Percentiles rank a stretch among this genome's conserved stretches.
phyloP scores from a whole-genome alignment of 1,140 invertebrate species.

The Pararge aegeria region DNA sequence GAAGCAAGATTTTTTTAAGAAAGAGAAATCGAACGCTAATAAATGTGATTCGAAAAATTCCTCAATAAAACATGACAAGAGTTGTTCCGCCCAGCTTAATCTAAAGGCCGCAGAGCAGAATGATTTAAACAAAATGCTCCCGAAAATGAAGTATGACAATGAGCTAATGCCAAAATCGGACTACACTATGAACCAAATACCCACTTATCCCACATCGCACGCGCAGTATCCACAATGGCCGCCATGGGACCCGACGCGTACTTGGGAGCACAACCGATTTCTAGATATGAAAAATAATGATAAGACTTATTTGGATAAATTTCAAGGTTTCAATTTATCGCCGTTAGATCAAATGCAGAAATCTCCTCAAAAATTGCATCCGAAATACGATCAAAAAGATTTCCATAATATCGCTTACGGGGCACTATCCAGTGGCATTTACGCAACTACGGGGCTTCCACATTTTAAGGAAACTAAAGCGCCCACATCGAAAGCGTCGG shows the following conservation, averaged over 20 bases:
- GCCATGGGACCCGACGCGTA: constrained; percentile 80
- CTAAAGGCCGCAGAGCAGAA: constrained; percentile 64
- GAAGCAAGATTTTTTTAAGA: constrained; percentile 79
- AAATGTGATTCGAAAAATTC: constrained; percentile 70
- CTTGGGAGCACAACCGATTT: constrained; percentile 75
- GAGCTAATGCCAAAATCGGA: constrained; percentile 78
- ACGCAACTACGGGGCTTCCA: constrained; percentile 60
- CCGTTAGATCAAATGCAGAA: constrained; percentile 80
- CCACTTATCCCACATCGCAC: constrained; percentile 81
- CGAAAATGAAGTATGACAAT: constrained; percentile 80
- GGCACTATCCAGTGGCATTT: constrained; percentile 63
- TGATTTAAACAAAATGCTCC: constrained; percentile 76
- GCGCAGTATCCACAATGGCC: constrained; percentile 82
- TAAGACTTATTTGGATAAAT: constrained; percentile 76
- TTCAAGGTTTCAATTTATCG: constrained; percentile 79
- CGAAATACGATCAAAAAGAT: constrained; percentile 75
- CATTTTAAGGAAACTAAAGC: constrained; percentile 74
- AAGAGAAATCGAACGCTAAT: constrained; percentile 66
- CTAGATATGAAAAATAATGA: constrained; percentile 73
- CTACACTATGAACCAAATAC: constrained; percentile 81
- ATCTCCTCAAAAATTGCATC: constrained; percentile 73
- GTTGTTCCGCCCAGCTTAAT: constrained; percentile 54
- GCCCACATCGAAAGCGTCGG: constrained; percentile 57
- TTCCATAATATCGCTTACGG: constrained; percentile 76
- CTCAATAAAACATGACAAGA: constrained; percentile 72